Percentiles rank a stretch among this genome's conserved stretches.
phyloP scores from a whole-genome alignment of 2,797 vertebrate species.

The Chaenodraco wilsoni region DNA sequence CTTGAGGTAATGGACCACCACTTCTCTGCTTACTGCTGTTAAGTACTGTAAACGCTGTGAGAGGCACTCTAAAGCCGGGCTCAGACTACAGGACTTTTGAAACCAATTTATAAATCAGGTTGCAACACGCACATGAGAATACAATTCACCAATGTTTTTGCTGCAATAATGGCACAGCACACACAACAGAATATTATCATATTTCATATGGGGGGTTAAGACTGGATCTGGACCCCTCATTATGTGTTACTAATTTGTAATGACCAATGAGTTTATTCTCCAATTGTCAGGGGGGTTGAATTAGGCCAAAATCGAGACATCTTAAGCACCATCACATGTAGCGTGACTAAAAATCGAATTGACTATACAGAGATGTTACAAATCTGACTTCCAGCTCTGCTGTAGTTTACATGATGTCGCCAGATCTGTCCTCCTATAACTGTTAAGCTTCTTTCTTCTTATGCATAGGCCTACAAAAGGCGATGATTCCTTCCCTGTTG shows the following conservation, averaged over 20 bases:
- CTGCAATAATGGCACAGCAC: background rate
- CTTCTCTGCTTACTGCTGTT: slow-evolving; percentile 45
- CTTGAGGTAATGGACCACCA: slow-evolving; percentile 53
- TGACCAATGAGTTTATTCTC: background rate
- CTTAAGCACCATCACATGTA: slow-evolving; percentile 55
- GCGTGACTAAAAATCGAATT: slow-evolving; percentile 35
- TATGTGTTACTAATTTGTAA: background rate
- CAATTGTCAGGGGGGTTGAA: background rate
- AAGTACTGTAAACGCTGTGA: slow-evolving; percentile 56
- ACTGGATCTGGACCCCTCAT: too few relatives aligned
- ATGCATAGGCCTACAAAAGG: background rate
- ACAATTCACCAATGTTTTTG: background rate
- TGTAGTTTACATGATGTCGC: background rate
- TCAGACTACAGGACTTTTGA: background rate
- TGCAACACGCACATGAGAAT: background rate
- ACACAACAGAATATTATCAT: background rate
- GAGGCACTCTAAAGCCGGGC: slow-evolving; percentile 39
- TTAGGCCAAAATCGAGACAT: background rate
- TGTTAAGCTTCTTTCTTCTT: background rate
- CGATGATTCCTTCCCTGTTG: background rate
- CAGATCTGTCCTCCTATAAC: background rate
- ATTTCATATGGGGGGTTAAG: background rate
- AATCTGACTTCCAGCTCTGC: background rate
- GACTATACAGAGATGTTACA: slow-evolving; percentile 30
- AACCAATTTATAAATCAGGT: background rate